Conservation (phyloP, 2,113 vertebrate genomes). For the Hippocampus mohnikei region DNA sequence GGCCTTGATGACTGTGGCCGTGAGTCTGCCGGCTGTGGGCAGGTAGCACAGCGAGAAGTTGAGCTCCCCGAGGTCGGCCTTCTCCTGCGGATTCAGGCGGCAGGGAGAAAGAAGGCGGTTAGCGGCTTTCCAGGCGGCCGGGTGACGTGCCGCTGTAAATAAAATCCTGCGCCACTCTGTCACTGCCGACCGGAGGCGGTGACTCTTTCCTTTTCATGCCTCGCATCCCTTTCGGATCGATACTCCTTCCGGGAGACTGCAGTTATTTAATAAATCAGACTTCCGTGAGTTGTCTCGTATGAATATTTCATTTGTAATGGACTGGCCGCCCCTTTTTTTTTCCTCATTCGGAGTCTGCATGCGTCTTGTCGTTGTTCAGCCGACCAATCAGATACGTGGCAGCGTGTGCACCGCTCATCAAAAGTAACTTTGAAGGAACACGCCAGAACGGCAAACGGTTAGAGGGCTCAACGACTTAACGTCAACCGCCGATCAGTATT, state of each 20-base stretch:
- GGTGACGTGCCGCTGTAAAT: conserved; percentile 34
- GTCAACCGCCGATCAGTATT: background rate
- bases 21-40: conserved; percentile 88
- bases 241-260: background rate
- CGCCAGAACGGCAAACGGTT: background rate
- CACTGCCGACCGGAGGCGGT: conserved; percentile 35
- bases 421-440: background rate
- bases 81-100: conserved; percentile 74
- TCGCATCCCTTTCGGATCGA: conserved; percentile 32
- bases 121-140: background rate
- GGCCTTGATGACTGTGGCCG: conserved; percentile 88
- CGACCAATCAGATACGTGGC: background rate
- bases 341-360: background rate
- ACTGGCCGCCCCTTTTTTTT: background rate
- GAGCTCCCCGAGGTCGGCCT: conserved; percentile 91
- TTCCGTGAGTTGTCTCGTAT: conserved; percentile 9
- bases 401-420: background rate
- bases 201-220: conserved; percentile 20
- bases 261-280: conserved; percentile 8
- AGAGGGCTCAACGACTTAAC: background rate
- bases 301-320: conserved; percentile 55
- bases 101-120: background rate
- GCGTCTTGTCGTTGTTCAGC: background rate
- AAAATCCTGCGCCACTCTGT: conserved; percentile 52
- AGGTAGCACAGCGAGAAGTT: conserved; percentile 95